A percentile compares a stretch with the other conserved stretches of the same genome.
Conservation (phyloP, 2,888 invertebrate genomes). For the Nephrotoma appendiculata region DNA sequence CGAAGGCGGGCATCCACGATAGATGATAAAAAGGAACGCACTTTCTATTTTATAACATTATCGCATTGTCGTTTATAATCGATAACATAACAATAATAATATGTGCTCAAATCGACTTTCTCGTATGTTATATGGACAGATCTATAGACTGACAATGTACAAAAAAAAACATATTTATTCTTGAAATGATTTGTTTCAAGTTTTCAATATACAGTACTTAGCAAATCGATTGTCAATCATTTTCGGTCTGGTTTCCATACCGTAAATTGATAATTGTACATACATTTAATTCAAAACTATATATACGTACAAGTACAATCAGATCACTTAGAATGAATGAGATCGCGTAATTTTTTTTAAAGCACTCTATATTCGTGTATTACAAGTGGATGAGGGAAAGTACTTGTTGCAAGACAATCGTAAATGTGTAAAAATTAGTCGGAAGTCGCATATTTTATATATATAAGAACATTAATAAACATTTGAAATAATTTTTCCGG, state of each 20-base stretch:
- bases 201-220: not conserved
- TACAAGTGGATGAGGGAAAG: not conserved
- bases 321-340: not conserved
- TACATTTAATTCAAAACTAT: not conserved
- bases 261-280: not conserved
- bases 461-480: not conserved
- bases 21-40: not conserved
- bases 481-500: not conserved
- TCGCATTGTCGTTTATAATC: not conserved
- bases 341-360: not conserved
- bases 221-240: not conserved
- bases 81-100: not conserved
- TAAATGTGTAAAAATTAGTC: not conserved
- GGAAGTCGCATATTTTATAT: not conserved
- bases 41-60: not conserved
- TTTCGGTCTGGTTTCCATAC: not conserved
- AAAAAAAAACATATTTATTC: not conserved
- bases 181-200: not conserved
- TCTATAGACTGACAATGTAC: not conserved
- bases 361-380: not conserved
- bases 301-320: not conserved
- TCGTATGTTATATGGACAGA: not conserved
- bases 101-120: not conserved
- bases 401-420: not conserved
- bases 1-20: not conserved